Evolutionary conservation across 2,888 invertebrate species (phyloP).

Genomic region (Stenodema calcarata): DNA sequence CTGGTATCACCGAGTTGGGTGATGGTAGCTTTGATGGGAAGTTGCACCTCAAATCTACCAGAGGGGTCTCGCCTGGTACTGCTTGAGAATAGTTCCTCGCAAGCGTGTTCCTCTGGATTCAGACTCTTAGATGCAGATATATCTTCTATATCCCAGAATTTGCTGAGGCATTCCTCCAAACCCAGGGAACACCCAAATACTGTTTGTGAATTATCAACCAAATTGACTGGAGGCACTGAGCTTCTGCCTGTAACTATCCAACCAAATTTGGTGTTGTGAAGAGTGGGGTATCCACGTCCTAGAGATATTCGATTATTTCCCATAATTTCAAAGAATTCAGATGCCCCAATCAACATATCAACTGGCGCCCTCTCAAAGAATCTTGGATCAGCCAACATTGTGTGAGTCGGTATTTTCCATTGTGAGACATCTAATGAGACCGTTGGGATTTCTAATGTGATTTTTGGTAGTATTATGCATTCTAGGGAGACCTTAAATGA

Average conservation of each 20-base stretch:
- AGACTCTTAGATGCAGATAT: neutral
- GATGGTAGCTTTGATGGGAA: conserved; percentile 45
- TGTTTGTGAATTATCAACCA: neutral
- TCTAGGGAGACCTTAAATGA: neutral
- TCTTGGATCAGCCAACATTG: neutral
- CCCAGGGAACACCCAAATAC: neutral
- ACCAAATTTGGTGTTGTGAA: neutral
- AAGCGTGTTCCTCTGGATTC: neutral
- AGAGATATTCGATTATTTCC: neutral
- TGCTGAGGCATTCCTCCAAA: neutral
- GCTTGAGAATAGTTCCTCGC: neutral
- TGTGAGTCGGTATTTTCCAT: conserved; percentile 10
- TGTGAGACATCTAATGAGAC: neutral
- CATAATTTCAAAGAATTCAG: conserved; percentile 10
- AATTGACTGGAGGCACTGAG: neutral
- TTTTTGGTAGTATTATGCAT: conserved; percentile 1
- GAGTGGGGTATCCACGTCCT: neutral
- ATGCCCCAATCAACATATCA: conserved; percentile 17
- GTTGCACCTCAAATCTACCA: conserved; percentile 11
- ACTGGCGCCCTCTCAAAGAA: neutral
- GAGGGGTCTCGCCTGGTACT: neutral
- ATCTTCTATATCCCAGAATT: conserved; percentile 22
- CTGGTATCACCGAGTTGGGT: conserved; percentile 47
- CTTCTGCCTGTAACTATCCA: conserved; percentile 21
- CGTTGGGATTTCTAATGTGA: conserved; percentile 11